These are phyloP conservation scores for Pipistrellus nathusii DNA, from an alignment of 2,797 vertebrate species.

Conservation along the genomic window DNA sequence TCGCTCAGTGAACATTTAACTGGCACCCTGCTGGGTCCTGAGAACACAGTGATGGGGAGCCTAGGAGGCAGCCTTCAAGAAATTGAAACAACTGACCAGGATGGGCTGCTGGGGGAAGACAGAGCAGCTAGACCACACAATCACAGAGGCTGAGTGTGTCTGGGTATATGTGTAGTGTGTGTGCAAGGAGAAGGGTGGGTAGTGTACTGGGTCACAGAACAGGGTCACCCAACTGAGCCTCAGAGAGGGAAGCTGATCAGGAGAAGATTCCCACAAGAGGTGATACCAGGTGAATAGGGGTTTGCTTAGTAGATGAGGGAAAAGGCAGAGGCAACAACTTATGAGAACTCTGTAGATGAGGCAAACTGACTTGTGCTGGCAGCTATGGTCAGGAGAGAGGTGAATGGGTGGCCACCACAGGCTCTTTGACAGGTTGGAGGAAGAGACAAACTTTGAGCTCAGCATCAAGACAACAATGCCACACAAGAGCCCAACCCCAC, in stretches of 20 bases:
- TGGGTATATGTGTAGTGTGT: background rate
- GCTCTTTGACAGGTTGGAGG: background rate
- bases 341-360: background rate
- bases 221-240: background rate
- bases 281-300: background rate
- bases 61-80: background rate
- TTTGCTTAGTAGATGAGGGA: background rate
- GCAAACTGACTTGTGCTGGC: background rate
- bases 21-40: background rate
- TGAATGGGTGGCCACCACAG: background rate
- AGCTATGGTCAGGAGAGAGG: background rate
- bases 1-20: background rate
- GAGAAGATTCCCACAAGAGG: background rate
- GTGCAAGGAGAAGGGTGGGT: background rate
- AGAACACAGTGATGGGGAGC: background rate
- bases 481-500: background rate
- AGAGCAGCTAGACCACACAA: background rate
- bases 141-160: background rate
- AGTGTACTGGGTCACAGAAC: background rate
- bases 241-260: background rate
- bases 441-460: slow-evolving; percentile 8
- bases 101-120: background rate
- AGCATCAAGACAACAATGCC: background rate
- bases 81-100: background rate
- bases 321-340: background rate